Conservation (phyloP, 2,113 vertebrate genomes). For the Antennarius striatus region DNA sequence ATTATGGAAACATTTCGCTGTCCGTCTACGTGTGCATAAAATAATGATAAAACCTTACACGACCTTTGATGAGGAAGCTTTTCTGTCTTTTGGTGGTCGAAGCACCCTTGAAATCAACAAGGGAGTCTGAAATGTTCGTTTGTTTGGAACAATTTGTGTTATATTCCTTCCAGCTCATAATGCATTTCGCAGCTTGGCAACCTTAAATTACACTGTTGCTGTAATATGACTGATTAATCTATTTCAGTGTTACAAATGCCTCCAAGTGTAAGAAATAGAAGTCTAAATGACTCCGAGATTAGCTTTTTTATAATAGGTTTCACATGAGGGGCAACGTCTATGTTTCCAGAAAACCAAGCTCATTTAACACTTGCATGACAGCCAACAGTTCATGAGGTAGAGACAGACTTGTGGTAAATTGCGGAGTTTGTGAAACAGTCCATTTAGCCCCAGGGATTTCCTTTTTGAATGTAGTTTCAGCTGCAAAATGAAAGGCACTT, state of each 20-base stretch:
- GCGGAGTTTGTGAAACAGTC: slow-evolving; percentile 39
- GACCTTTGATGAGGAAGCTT: slow-evolving; percentile 63
- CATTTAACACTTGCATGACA: slow-evolving; percentile 62
- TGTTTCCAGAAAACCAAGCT: slow-evolving; percentile 38
- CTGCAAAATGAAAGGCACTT: slow-evolving; percentile 39
- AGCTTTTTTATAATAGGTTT: slow-evolving; percentile 63
- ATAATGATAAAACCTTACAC: slow-evolving; percentile 74
- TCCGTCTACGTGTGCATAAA: slow-evolving; percentile 65
- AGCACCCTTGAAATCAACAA: slow-evolving; percentile 75
- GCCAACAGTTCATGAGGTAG: slow-evolving; percentile 41
- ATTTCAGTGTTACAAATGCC: slow-evolving; percentile 53
- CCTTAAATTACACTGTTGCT: slow-evolving; percentile 63
- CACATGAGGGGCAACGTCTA: slow-evolving; percentile 44
- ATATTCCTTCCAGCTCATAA: slow-evolving; percentile 58
- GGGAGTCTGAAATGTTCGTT: slow-evolving; percentile 64
- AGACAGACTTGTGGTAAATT: slow-evolving; percentile 48
- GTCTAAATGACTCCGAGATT: slow-evolving; percentile 66
- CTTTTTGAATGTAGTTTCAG: slow-evolving; percentile 29
- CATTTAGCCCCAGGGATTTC: slow-evolving; percentile 41
- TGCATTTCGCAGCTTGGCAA: slow-evolving; percentile 58
- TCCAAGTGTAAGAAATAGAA: slow-evolving; percentile 54
- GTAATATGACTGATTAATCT: slow-evolving; percentile 63
- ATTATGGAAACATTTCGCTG: slow-evolving; percentile 49
- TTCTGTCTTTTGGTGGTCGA: slow-evolving; percentile 62
- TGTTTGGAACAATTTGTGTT: slow-evolving; percentile 60